A percentile compares a stretch with the other conserved stretches of the same genome.
Conservation (phyloP, 30 jellyfish, hydroid and myxozoan genomes). For the Hydractinia symbiolongicarpus region DNA sequence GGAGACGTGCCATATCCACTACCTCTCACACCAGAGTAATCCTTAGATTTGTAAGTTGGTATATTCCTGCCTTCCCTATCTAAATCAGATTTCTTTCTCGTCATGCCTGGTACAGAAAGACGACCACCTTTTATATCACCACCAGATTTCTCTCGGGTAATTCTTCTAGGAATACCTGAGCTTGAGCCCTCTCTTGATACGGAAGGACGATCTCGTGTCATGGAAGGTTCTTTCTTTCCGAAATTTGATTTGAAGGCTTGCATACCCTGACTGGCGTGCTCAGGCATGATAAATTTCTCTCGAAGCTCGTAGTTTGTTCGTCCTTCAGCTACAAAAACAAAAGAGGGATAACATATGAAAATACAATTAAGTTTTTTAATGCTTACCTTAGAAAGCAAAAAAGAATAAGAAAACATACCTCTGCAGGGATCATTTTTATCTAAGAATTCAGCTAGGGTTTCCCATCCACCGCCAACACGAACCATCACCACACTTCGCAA, state of each 20-base stretch:
- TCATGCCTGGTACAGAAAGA: conserved; percentile 12
- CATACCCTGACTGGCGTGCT: conserved; percentile 62
- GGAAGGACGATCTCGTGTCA: conserved; percentile 65
- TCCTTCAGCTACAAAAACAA: conserved; percentile 80
- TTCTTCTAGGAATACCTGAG: conserved; percentile 33
- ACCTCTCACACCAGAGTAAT: conserved; percentile 52
- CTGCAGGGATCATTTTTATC: conserved; percentile 92
- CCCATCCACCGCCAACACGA: conserved; percentile 99
- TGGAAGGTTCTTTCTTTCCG: conserved; percentile 22
- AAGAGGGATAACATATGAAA: background rate
- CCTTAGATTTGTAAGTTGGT: conserved; percentile 40
- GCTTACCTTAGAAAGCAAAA: background rate
- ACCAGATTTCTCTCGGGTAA: conserved; percentile 39
- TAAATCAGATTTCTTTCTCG: conserved; percentile 74
- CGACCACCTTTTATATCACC: background rate
- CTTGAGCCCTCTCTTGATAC: conserved; percentile 67
- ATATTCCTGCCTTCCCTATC: conserved; percentile 63
- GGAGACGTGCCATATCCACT: conserved; percentile 79
- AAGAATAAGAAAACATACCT: conserved; percentile 33
- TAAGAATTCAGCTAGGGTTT: conserved; percentile 66
- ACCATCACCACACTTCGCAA: conserved; percentile 91
- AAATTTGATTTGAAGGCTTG: conserved; percentile 56
- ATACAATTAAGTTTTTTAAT: no score
- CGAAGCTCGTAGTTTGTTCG: conserved; percentile 72
- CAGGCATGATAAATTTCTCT: conserved; percentile 71